Conservation (phyloP, 2,888 invertebrate genomes). For the Coleophora flavipennella region DNA sequence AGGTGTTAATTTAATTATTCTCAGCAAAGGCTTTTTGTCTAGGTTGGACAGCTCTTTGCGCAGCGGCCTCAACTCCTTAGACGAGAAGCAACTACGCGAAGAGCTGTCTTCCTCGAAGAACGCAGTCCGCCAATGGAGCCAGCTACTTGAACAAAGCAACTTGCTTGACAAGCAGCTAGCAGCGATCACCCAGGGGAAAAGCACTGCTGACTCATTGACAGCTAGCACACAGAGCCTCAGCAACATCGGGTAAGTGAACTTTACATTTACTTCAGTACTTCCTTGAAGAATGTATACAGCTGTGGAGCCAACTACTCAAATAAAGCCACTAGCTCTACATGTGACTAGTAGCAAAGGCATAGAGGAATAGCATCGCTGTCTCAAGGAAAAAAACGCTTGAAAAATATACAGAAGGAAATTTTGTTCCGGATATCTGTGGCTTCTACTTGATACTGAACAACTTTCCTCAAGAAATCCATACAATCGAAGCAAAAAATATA, state of each 20-base stretch:
- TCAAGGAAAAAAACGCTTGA: too few relatives aligned
- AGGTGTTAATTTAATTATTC: too few relatives aligned
- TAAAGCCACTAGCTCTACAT: too few relatives aligned
- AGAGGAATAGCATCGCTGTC: too few relatives aligned
- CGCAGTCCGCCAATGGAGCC: slow-evolving; percentile 63
- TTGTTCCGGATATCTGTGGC: too few relatives aligned
- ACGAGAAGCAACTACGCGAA: slow-evolving; percentile 60
- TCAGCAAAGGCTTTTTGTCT: too few relatives aligned
- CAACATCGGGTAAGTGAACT: slow-evolving; percentile 56
- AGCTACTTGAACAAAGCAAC: slow-evolving; percentile 60
- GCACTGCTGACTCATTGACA: slow-evolving; percentile 55
- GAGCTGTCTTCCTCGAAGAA: slow-evolving; percentile 59
- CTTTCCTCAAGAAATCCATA: too few relatives aligned
- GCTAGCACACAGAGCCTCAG: slow-evolving; percentile 64
- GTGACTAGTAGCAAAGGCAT: too few relatives aligned
- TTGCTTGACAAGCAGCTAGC: slow-evolving; percentile 57
- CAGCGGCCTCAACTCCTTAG: slow-evolving; percentile 63
- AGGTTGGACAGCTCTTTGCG: slow-evolving; percentile 65
- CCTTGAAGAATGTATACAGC: not conserved
- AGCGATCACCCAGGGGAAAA: slow-evolving; percentile 60
- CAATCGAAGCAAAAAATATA: too few relatives aligned
- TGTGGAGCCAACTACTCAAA: too few relatives aligned
- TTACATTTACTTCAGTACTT: not conserved
- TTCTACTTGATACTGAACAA: too few relatives aligned
- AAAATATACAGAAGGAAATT: too few relatives aligned